phyloP scores from a whole-genome alignment of 2,888 invertebrate species.

The Pandemis corylana region DNA sequence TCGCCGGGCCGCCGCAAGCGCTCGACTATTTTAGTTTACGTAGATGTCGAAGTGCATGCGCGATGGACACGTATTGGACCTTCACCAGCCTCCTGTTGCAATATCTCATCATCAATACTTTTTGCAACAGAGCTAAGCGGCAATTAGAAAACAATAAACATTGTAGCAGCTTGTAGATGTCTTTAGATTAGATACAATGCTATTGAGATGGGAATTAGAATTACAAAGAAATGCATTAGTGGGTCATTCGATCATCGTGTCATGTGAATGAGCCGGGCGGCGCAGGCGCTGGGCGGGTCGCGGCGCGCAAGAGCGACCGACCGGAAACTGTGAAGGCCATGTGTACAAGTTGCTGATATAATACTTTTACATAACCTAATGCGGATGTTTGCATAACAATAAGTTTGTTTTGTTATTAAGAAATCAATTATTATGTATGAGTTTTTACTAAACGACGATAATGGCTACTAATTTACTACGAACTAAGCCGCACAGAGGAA shows the following conservation, averaged over 20 bases:
- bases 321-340: constrained; percentile 56
- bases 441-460: neutral
- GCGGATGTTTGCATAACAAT: constrained; percentile 41
- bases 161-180: neutral
- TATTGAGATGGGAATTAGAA: constrained; percentile 16
- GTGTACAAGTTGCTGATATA: constrained; percentile 40
- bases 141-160: neutral
- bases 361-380: constrained; percentile 41
- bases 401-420: constrained; percentile 25
- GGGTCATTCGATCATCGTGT: constrained; percentile 53
- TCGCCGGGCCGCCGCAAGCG: constrained; percentile 78
- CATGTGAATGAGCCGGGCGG: constrained; percentile 47
- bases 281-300: constrained; percentile 35
- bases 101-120: neutral
- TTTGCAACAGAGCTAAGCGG: neutral
- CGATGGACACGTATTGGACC: constrained; percentile 72
- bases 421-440: neutral
- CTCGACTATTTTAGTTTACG: constrained; percentile 83
- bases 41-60: constrained; percentile 82
- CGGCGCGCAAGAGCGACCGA: constrained; percentile 48
- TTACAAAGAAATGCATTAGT: constrained; percentile 43
- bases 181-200: constrained; percentile 10
- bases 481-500: neutral
- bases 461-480: neutral
- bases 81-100: constrained; percentile 59